Conservation (phyloP, 2,797 vertebrate genomes). For the Gallinago stenura region DNA sequence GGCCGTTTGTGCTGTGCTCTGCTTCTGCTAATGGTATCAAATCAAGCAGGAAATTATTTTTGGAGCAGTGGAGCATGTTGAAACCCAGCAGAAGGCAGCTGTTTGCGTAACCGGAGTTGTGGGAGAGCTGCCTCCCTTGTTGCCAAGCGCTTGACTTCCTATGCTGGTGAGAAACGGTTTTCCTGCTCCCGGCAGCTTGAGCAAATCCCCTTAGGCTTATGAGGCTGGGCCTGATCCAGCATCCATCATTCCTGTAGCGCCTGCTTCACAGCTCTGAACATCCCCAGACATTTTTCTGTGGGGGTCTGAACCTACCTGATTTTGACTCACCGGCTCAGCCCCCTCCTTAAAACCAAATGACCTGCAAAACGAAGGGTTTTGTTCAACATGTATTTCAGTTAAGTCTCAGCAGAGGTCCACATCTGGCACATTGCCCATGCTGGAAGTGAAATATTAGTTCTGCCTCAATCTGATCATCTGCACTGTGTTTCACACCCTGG, state of each 20-base stretch:
- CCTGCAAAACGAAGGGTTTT: neutral
- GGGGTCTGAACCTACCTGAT: neutral
- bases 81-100: constrained; percentile 69
- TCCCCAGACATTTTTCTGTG: neutral
- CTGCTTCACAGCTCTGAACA: neutral
- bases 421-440: neutral
- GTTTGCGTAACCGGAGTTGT: constrained; percentile 60
- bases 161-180: constrained; percentile 49
- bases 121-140: constrained; percentile 53
- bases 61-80: constrained; percentile 61
- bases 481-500: neutral
- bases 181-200: neutral
- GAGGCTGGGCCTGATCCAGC: constrained; percentile 16
- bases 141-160: constrained; percentile 57
- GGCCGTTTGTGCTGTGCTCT: fast-evolving
- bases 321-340: neutral
- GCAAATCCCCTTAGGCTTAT: constrained; percentile 11
- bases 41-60: constrained; percentile 74
- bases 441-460: neutral
- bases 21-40: constrained; percentile 56
- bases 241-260: neutral
- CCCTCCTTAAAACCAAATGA: neutral
- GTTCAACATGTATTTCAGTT: neutral
- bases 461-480: neutral
- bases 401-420: neutral